Percentiles rank a stretch among this genome's conserved stretches.
These are phyloP conservation scores for Nymphalis c-album DNA, from an alignment of 2,888 invertebrate genomes.

Conservation along the genomic window DNA sequence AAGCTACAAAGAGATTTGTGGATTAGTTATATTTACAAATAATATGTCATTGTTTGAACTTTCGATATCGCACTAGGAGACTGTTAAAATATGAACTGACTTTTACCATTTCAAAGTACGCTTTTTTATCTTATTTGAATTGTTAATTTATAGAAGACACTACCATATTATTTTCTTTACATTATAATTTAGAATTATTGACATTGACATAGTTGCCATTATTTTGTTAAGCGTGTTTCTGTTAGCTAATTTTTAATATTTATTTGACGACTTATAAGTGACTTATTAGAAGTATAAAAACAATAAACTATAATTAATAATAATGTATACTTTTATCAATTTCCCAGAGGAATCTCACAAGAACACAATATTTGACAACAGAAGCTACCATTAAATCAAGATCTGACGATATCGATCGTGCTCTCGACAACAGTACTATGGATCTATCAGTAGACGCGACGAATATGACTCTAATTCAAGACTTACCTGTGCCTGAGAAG, in stretches of 20 bases:
- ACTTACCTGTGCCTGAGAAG: conserved; percentile 73
- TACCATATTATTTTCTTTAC: not conserved
- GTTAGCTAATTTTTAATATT: too few species aligned
- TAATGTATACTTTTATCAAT: too few species aligned
- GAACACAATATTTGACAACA: conserved; percentile 36
- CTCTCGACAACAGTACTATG: conserved; percentile 48
- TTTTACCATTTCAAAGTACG: conserved; percentile 16
- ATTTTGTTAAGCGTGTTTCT: too few species aligned
- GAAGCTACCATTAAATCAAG: conserved; percentile 41
- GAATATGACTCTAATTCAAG: conserved; percentile 67
- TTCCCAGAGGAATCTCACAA: conserved; percentile 53
- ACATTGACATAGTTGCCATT: not conserved
- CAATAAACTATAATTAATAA: too few species aligned
- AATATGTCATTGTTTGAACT: conserved; percentile 13
- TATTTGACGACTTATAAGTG: not conserved
- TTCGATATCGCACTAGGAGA: conserved; percentile 16
- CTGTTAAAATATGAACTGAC: not conserved
- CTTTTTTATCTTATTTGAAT: conserved; percentile 8
- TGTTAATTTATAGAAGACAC: not conserved
- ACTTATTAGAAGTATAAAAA: not conserved
- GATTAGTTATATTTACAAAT: not conserved
- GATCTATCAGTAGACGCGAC: conserved; percentile 64
- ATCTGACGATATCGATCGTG: conserved; percentile 19
- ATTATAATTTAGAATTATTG: not conserved
- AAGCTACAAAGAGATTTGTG: not conserved